A percentile compares a stretch with the other conserved stretches of the same genome.
These are phyloP conservation scores for Gila robusta DNA, from an alignment of 2,797 vertebrate species.

Conservation along the genomic window DNA sequence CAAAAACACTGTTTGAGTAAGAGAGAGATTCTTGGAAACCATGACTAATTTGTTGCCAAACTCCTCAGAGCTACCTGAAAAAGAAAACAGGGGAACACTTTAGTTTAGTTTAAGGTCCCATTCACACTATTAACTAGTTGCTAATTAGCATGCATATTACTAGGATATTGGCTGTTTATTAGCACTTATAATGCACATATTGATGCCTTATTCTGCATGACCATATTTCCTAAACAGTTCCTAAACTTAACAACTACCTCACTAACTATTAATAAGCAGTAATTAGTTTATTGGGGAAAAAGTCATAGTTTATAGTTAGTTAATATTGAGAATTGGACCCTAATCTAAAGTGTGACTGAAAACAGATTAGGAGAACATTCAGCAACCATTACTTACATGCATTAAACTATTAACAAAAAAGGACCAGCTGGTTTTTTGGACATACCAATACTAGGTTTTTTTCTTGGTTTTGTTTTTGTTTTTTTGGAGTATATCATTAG, in stretches of 20 bases:
- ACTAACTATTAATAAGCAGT: too few species aligned
- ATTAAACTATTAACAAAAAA: not conserved
- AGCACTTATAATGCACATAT: too few species aligned
- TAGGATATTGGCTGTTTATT: too few species aligned
- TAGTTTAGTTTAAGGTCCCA: too few species aligned
- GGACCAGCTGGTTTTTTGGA: not conserved
- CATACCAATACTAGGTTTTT: not conserved
- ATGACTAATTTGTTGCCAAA: constrained; percentile 23
- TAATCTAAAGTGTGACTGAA: not conserved
- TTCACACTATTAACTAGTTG: too few species aligned
- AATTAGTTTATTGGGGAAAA: too few species aligned
- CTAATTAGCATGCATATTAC: too few species aligned
- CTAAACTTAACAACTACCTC: too few species aligned
- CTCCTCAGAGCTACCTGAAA: constrained; percentile 24
- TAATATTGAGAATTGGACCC: too few species aligned
- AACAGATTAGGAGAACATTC: not conserved
- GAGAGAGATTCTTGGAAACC: constrained; percentile 18
- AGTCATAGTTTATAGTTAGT: too few species aligned
- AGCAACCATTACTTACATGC: not conserved
- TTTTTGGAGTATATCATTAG: not conserved
- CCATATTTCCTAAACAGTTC: too few species aligned
- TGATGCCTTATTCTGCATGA: too few species aligned
- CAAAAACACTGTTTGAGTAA: constrained; percentile 22
- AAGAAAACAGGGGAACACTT: not conserved
- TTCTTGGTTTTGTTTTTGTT: not conserved